A percentile compares a stretch with the other conserved stretches of the same genome.
Evolutionary conservation across 2,888 invertebrate species (phyloP).

Genomic region (Mythimna lalbum): DNA sequence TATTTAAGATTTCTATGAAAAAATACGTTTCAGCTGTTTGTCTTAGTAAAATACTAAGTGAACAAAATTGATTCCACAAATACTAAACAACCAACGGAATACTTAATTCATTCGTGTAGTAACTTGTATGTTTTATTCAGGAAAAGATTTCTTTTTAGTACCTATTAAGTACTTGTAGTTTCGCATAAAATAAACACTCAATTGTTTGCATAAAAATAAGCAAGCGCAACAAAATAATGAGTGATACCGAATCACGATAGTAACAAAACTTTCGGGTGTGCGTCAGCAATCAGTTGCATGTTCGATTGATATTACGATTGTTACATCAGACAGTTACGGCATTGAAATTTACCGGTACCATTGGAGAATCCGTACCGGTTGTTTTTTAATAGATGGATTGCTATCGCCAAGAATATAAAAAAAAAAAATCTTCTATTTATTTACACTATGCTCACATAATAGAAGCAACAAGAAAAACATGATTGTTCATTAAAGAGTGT

Average conservation of each 20-base stretch:
- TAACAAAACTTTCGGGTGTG: constrained; percentile 3
- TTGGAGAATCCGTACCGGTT: constrained; percentile 18
- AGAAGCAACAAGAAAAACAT: too few relatives aligned
- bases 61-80: background rate
- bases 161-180: too few relatives aligned
- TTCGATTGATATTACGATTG: constrained; percentile 16
- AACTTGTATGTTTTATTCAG: too few relatives aligned
- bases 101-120: background rate
- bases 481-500: too few relatives aligned
- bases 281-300: constrained; percentile 27
- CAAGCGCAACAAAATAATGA: constrained; percentile 1
- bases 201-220: background rate
- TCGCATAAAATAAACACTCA: background rate
- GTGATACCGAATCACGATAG: constrained; percentile 13
- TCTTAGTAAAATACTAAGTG: background rate
- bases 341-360: constrained; percentile 21
- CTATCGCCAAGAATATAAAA: background rate
- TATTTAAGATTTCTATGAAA: background rate
- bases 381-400: constrained; percentile 15
- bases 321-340: constrained; percentile 24
- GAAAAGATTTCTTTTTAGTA: too few relatives aligned
- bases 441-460: too few relatives aligned
- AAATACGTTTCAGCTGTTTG: background rate
- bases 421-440: too few relatives aligned
- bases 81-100: background rate